Percentiles rank a stretch among this genome's conserved stretches.
These are phyloP conservation scores for Nasonovia ribisnigri DNA, from an alignment of 2,888 invertebrate genomes.

Conservation along the genomic window DNA sequence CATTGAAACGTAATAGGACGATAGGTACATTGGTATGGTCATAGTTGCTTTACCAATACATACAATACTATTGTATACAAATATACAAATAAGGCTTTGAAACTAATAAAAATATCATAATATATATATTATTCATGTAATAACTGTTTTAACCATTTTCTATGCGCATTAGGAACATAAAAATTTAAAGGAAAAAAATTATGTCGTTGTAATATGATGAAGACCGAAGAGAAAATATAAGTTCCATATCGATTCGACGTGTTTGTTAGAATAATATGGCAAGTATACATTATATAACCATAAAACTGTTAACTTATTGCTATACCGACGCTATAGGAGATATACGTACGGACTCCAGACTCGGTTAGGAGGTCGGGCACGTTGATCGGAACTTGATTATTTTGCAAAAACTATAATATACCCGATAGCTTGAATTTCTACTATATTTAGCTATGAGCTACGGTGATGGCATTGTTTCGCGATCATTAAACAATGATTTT, in stretches of 20 bases:
- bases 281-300: not conserved
- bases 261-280: not conserved
- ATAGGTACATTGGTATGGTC: not conserved
- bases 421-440: constrained; percentile 32
- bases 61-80: not conserved
- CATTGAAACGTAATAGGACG: not conserved
- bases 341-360: not conserved
- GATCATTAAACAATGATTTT: constrained; percentile 41
- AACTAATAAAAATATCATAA: not conserved
- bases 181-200: not conserved
- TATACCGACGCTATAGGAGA: not conserved
- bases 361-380: constrained; percentile 43
- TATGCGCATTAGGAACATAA: not conserved
- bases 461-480: constrained; percentile 32
- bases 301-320: not conserved
- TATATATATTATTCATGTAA: not conserved
- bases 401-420: constrained; percentile 10
- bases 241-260: not conserved
- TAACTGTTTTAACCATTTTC: not conserved
- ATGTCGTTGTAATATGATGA: not conserved
- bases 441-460: not conserved
- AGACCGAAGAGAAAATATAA: not conserved
- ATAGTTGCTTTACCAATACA: not conserved
- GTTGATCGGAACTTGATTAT: constrained; percentile 49
- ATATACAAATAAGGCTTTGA: not conserved